Base-by-base conservation (phyloP, 1,140 invertebrate species). In the Musca domestica region DNA sequence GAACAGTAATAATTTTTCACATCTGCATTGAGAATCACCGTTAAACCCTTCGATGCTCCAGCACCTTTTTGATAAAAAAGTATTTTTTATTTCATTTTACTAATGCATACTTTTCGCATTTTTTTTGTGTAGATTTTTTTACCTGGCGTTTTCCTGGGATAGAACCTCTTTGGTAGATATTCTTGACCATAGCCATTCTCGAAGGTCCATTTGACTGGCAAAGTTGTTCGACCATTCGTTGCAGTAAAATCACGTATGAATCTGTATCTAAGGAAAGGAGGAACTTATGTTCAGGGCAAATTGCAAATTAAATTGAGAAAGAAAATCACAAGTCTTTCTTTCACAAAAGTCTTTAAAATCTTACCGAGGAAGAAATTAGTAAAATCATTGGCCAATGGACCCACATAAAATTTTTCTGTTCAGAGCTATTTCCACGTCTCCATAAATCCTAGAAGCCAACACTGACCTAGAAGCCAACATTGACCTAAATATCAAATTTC, bases 1-100 rank as follows among this genome's bases (percentile, higher is more conserved):
- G 90, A 90, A 70, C 91, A 93, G 76, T 88, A 91, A 76, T 93
- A 93, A 71, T 92, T 87, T 12, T 87, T 83, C 0, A 88, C 67
- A 61, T 91, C 85, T 0, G 88, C 88, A 76, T 92, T 89, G 9
- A 92, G 75, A 1, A 90, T 83, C 15, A 93, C 74, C n/a, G 87
- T 88, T 19, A 93, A 75, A 2, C 91, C 91, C 41, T 90, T 85
- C 70, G 85, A 84, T 15, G 85, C 84, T 19, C 91, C 91, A 6
- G 56, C 19, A 34, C 56, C 56, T 61, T 41, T 41, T 41, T 7
- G 20, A n/a, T 30, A 6, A 58, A 30, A 0, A 58, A 88, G n/a
- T 7, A 30, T 30, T 56, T 56, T 2, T 56, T 56, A 41, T 12
- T 48, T 48, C 17, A 48, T 48, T 48, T 14, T 14, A 14, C 14